Base-by-base conservation (phyloP, 2,888 invertebrate species). In the Enchytraeus crypticus region DNA sequence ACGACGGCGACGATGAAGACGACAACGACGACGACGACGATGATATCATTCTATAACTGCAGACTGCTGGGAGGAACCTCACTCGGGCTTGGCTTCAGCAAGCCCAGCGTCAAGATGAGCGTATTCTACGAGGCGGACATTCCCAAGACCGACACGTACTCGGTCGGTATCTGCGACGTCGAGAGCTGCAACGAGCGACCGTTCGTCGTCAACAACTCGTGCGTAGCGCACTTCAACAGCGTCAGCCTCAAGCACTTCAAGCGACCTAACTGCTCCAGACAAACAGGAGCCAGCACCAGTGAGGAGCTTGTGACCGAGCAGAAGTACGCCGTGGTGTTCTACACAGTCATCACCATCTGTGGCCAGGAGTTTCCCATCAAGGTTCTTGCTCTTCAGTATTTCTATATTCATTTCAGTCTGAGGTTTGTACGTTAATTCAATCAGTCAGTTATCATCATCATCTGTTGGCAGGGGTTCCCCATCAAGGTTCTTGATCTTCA, bases 281-380 rank as follows among this genome's bases (percentile, higher is more conserved):
- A 8, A 8, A 8, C 21, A 18, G 49, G 49, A 8, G 49, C 14
- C 8, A 47, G 26, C 26, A 8, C 49, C 8, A 56, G 53, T 21
- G 56, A 56, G 33, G 66, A 66, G 38, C 49, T 57, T 21, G 64
- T 64, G 18, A 64, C 64, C 3, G 64, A 64, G n/a, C 57, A 66
- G 55, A 64, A 64, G 57, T 65, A 60, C 27, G 64, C 63, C 14
- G 57, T 66, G 47, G 60, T 64, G 45, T 64, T 64, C 60, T 61
- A 51, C 54, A 64, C 61, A n/a, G 51, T 47, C 21, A 46, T 66
- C 51, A 59, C 32, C 23, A 57, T 66, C 27, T 46, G 57, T 54
- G 59, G 58, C 57, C 56, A 59, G 23, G 23, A 53, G 8, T 43
- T 53, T 49, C 57, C 43, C 1, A 18, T 66, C 32, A 65, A 63